Evolutionary conservation across 2,888 invertebrate genomes (phyloP).

Genomic region (Lagria hirta): DNA sequence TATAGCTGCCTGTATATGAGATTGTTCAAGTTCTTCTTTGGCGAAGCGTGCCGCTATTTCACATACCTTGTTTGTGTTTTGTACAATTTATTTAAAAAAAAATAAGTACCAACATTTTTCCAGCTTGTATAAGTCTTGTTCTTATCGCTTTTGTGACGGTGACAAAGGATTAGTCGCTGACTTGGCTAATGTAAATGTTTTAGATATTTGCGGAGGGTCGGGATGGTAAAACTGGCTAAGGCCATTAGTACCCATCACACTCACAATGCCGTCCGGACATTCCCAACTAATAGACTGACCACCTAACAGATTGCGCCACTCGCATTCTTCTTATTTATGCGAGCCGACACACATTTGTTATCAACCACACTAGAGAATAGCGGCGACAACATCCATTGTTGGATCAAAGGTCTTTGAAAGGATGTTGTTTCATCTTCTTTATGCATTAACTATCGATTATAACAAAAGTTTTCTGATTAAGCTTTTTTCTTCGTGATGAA

Average conservation of each 20-base stretch:
- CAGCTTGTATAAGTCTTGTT: constrained; percentile 1
- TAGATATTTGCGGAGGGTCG: constrained; percentile 47
- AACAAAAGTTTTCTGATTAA: too few species aligned
- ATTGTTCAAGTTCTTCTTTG: too few species aligned
- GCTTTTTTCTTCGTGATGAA: too few species aligned
- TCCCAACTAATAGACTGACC: constrained; percentile 52
- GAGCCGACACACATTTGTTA: constrained; percentile 48
- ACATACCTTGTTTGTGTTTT: too few species aligned
- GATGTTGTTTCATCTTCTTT: too few species aligned
- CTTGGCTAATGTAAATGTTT: constrained; percentile 46
- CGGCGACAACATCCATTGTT: constrained; percentile 9
- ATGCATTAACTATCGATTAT: too few species aligned
- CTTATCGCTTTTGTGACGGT: constrained; percentile 9
- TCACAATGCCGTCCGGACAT: constrained; percentile 51
- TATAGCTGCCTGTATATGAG: too few species aligned
- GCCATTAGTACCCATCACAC: constrained; percentile 50
- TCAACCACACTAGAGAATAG: constrained; percentile 21
- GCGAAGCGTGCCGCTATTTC: too few species aligned
- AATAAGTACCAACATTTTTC: too few species aligned
- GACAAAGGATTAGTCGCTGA: constrained; percentile 28
- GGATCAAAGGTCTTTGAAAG: too few species aligned
- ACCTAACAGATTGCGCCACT: constrained; percentile 52
- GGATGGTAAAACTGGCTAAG: constrained; percentile 37
- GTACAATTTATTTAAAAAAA: too few species aligned
- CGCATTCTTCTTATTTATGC: constrained; percentile 48